phyloP scores from a whole-genome alignment of 2,888 invertebrate species.

The Rotaria macrura region DNA sequence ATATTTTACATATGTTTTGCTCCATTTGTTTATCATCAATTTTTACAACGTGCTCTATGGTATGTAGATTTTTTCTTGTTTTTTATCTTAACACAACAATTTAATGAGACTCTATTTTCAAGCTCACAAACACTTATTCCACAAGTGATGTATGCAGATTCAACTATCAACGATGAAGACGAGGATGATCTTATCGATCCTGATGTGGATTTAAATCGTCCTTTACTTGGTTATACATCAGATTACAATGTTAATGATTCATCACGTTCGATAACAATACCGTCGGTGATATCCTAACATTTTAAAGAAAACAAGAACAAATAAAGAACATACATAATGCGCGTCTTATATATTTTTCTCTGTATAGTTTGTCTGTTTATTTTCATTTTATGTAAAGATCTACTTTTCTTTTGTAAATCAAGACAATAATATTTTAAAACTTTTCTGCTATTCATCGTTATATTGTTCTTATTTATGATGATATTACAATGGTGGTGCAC shows the following conservation, averaged over 20 bases:
- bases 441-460: not conserved
- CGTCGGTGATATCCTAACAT: not conserved
- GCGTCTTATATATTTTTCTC: not conserved
- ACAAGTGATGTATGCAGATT: not conserved
- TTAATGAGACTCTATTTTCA: not conserved
- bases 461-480: not conserved
- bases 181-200: not conserved
- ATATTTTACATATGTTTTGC: not conserved
- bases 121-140: not conserved
- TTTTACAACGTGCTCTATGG: not conserved
- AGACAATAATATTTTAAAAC: not conserved
- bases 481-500: not conserved
- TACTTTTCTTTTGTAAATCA: not conserved
- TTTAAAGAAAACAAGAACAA: too few species aligned
- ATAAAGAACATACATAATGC: not conserved
- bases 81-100: too few species aligned
- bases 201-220: not conserved
- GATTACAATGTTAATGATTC: not conserved
- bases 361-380: not conserved
- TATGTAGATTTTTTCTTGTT: not conserved
- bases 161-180: not conserved
- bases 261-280: not conserved
- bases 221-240: not conserved
- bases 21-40: constrained; percentile 11
- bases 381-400: not conserved